phyloP scores from a whole-genome alignment of 2,797 vertebrate species.

The Acrossocheilus fasciatus region DNA sequence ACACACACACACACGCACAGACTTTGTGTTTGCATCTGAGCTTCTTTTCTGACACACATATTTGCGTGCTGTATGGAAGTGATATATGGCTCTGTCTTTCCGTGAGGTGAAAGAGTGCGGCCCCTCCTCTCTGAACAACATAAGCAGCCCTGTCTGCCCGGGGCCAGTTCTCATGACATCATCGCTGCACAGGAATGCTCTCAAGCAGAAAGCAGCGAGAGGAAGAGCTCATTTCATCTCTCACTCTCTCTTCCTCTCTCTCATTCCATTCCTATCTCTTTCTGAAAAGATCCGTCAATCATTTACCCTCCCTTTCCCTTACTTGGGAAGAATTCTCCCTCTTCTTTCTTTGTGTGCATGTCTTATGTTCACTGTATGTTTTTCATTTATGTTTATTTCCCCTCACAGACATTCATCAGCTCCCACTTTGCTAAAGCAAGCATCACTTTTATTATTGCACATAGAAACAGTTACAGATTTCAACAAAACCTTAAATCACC shows the following conservation, averaged over 20 bases:
- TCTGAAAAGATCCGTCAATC: conserved; percentile 38
- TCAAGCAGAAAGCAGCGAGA: conserved; percentile 74
- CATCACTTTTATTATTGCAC: conserved; percentile 12
- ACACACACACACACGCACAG: conserved; percentile 13
- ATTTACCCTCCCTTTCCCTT: conserved; percentile 36
- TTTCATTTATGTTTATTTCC: conserved; percentile 9
- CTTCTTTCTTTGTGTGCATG: conserved; percentile 21
- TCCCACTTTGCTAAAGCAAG: neutral
- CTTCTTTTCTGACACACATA: conserved; percentile 30
- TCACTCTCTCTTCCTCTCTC: conserved; percentile 37
- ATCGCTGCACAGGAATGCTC: conserved; percentile 84
- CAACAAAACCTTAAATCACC: neutral
- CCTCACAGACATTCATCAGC: conserved; percentile 9
- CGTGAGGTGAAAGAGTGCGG: conserved; percentile 73
- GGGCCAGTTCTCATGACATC: conserved; percentile 86
- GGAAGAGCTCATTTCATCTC: conserved; percentile 54
- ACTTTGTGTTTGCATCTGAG: conserved; percentile 6
- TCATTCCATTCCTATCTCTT: conserved; percentile 54
- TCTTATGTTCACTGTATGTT: conserved; percentile 31
- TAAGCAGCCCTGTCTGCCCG: conserved; percentile 84
- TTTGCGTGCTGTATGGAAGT: conserved; percentile 73
- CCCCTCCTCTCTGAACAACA: conserved; percentile 78
- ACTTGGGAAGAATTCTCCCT: conserved; percentile 27
- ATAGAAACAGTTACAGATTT: neutral
- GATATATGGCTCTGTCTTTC: conserved; percentile 74